These are phyloP conservation scores for Zaprionus ornatus DNA, from an alignment of 1,140 invertebrate species.

Conservation along the genomic window DNA sequence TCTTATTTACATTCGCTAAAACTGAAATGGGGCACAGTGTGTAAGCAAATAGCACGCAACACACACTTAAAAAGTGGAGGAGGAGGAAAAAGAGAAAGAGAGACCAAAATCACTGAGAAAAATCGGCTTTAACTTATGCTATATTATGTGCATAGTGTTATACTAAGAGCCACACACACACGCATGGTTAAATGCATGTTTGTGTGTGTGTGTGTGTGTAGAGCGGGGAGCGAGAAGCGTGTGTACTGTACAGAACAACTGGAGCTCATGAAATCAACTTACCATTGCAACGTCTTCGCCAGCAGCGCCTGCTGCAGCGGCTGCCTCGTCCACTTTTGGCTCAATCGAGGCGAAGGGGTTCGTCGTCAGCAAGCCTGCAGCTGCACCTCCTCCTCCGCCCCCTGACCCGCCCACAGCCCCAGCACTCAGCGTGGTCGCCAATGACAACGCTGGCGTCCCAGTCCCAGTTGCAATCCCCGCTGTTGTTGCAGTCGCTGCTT, in stretches of 20 bases:
- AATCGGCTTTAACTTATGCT: slow-evolving; percentile 72
- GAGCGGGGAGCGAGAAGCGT: slow-evolving; percentile 31
- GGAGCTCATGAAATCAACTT: slow-evolving; percentile 57
- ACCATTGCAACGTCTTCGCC: slow-evolving; percentile 70
- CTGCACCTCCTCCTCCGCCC: slow-evolving; percentile 29
- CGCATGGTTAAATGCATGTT: background rate
- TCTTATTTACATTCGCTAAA: slow-evolving; percentile 55
- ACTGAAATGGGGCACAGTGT: slow-evolving; percentile 27
- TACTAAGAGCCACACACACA: background rate
- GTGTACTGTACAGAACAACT: slow-evolving; percentile 36
- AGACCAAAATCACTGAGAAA: slow-evolving; percentile 61
- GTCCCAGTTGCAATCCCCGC: background rate
- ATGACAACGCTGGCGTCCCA: slow-evolving; percentile 23
- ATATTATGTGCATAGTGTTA: slow-evolving; percentile 33
- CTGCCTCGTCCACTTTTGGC: slow-evolving; percentile 19
- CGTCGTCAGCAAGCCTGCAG: slow-evolving; percentile 23
- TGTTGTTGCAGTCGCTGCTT: slow-evolving; percentile 6
- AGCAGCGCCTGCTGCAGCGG: slow-evolving; percentile 18
- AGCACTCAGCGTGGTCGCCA: slow-evolving; percentile 5
- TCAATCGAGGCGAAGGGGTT: slow-evolving; percentile 44
- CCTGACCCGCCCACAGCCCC: slow-evolving; percentile 3
- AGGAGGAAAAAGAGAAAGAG: background rate
- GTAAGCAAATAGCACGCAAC: slow-evolving; percentile 68
- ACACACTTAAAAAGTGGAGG: slow-evolving; percentile 31
- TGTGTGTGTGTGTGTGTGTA: slow-evolving; percentile 20